Conservation (phyloP, 2,888 invertebrate species). For the Disparrhopalites patrizii region DNA sequence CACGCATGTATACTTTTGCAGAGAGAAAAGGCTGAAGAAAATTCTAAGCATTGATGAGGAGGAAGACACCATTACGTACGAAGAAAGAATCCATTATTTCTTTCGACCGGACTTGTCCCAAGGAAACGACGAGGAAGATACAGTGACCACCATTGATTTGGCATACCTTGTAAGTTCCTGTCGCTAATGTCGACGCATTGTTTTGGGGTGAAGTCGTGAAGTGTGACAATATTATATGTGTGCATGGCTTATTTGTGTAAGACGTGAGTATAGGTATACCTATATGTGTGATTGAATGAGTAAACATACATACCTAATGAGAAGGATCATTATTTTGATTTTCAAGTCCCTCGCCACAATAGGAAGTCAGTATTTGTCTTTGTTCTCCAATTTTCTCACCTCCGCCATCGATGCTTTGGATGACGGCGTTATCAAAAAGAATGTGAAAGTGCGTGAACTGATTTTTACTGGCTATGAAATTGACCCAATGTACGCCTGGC, state of each 20-base stretch:
- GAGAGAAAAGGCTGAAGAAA: slow-evolving; percentile 15
- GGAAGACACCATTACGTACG: not conserved
- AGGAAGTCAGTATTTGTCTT: too few species aligned
- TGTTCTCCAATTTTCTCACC: not conserved
- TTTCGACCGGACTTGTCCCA: not conserved
- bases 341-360: too few species aligned
- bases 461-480: not conserved
- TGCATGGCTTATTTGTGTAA: too few species aligned
- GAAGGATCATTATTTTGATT: too few species aligned
- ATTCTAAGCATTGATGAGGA: not conserved
- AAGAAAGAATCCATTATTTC: not conserved
- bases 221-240: too few species aligned
- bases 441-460: not conserved
- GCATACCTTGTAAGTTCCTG: not conserved
- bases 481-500: not conserved
- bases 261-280: too few species aligned
- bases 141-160: not conserved
- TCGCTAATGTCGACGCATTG: not conserved
- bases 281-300: too few species aligned
- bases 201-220: too few species aligned
- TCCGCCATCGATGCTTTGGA: not conserved
- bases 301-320: too few species aligned
- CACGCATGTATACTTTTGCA: too few species aligned
- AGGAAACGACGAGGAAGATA: not conserved
- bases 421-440: not conserved